Evolutionary conservation across 2,797 vertebrate species (phyloP).

Genomic region (Poecilia velifera): DNA sequence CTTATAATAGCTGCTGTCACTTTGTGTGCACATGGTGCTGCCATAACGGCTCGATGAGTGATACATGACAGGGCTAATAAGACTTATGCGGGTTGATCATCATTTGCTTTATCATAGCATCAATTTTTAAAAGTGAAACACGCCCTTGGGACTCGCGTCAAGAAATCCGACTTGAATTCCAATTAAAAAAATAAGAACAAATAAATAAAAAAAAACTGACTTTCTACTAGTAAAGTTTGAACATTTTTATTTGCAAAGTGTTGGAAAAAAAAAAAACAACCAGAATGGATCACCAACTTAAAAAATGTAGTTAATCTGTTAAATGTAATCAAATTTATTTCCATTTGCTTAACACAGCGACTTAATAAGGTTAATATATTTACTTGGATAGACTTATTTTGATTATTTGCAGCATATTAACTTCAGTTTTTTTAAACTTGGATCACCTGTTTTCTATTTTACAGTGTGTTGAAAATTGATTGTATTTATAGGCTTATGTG

Average conservation of each 20-base stretch:
- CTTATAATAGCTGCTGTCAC: slow-evolving; percentile 4
- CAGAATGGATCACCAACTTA: too few species aligned
- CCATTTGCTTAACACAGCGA: too few species aligned
- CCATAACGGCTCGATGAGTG: not conserved
- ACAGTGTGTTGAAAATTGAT: not conserved
- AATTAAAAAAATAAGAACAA: not conserved
- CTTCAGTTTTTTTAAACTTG: too few species aligned
- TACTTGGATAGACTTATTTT: too few species aligned
- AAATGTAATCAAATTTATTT: too few species aligned
- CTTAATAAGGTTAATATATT: too few species aligned
- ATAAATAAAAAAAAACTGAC: not conserved
- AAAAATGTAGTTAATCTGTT: too few species aligned
- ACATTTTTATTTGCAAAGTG: not conserved
- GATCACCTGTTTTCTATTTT: too few species aligned
- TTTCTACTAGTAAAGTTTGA: not conserved
- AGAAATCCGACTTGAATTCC: not conserved
- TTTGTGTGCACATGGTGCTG: not conserved
- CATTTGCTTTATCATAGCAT: not conserved
- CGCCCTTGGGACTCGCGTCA: too few species aligned
- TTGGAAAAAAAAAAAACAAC: not conserved
- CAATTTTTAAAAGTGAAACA: not conserved
- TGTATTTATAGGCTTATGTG: not conserved
- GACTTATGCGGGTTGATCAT: not conserved
- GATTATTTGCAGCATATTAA: too few species aligned
- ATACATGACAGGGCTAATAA: not conserved